Conservation (phyloP, 1,140 invertebrate genomes). For the Drosophila pachea region DNA sequence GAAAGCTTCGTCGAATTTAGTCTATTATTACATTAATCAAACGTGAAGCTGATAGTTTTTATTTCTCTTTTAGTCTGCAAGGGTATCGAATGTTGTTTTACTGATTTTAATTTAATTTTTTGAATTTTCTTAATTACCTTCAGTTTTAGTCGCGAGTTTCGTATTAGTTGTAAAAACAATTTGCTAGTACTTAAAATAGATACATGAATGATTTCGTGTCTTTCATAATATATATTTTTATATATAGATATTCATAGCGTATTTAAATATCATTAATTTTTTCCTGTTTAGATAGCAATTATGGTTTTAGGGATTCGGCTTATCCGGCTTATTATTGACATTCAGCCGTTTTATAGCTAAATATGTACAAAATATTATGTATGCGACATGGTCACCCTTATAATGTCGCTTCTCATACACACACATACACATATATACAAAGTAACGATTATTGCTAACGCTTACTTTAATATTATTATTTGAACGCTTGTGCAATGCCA, state of each 20-base stretch:
- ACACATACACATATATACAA: constrained; percentile 11
- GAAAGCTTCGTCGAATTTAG: too few relatives aligned
- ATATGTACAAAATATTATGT: constrained; percentile 61
- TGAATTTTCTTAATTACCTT: not conserved
- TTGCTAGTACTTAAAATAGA: constrained; percentile 1
- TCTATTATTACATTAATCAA: too few relatives aligned
- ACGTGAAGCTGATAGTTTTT: too few relatives aligned
- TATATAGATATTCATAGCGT: constrained; percentile 1
- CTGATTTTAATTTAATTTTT: not conserved
- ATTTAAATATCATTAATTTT: constrained; percentile 16
- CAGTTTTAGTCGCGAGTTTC: constrained; percentile 15
- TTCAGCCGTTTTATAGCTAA: constrained; percentile 36
- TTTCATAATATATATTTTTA: constrained; percentile 2
- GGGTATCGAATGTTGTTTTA: not conserved
- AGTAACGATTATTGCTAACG: constrained; percentile 9
- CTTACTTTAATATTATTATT: constrained; percentile 8
- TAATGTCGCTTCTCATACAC: constrained; percentile 40
- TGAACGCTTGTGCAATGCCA: constrained; percentile 24
- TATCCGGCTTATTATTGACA: constrained; percentile 1
- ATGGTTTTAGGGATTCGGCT: constrained; percentile 24
- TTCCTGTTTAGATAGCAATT: constrained; percentile 5
- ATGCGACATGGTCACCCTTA: constrained; percentile 60
- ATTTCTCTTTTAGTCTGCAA: not conserved
- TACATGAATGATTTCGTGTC: not conserved
- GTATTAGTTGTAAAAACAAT: constrained; percentile 22